Evolutionary conservation across 2,113 vertebrate genomes (phyloP), one percentile per base, ranked within the genome.

Genomic region (Holacanthus passer): DNA sequence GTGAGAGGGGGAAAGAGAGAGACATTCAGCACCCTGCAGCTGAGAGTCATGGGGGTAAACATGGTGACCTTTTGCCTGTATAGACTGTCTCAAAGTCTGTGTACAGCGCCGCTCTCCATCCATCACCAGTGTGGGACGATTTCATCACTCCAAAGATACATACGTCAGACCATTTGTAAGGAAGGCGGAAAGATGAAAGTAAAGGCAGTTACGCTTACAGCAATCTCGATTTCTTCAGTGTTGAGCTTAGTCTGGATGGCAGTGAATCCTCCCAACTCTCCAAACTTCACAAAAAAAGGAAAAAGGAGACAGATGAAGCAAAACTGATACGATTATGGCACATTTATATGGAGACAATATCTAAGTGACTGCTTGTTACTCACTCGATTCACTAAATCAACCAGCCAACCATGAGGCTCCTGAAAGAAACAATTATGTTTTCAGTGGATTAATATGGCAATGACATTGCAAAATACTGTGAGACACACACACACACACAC

Each of bases 371-470:
- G 37, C 14, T 52, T 5, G 8, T 73, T 35, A 88, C 96, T 92
- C 94, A 99, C 98, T 94, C 97, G 96, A 93, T 99, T 99, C 73
- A 99, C 98, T 79, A 99, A 94, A 93, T 99, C 98, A 84, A 99
- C 97, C 84, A 99, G 95, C 98, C 98, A 99, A 29, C 98, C 98
- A n/a, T 99, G 98, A 87, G 98, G 98, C 90, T 99, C 98, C 98
- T 98, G 87, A 83, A 94, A 92, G 67, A 92, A n/a, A 90, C 14
- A 60, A 32, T 20, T 27, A 47, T 55, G 71, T 45, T 72, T 77
- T 82, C 19, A 85, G 32, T 69, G 43, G 56, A 27, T 62, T 64
- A 68, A 67, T 65, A 75, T 20, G 53, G 58, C 47, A 69, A 31
- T 79, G 39, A 56, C 58, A 71, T 19, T 19, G 39, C 14, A 81